Base-by-base conservation (phyloP, 2,888 invertebrate genomes). In the Neuroscelio doddi region DNA sequence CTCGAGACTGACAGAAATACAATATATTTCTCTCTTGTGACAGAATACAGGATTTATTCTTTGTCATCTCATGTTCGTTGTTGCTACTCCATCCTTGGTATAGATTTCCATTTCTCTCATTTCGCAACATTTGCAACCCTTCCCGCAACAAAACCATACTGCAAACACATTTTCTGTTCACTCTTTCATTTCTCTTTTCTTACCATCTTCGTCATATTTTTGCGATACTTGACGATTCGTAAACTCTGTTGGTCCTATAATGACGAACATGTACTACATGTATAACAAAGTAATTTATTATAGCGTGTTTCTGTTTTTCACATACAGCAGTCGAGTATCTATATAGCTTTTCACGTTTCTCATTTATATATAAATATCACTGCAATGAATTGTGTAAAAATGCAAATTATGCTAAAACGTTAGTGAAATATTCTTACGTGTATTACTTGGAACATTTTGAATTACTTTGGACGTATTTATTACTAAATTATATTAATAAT, bases 81-180 rank as follows among this genome's bases (percentile, higher is more conserved):
- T 14, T 14, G 44, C 50, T 30, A 26, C 51, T 32, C 51, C 42
- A 41, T 44, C 24, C 29, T 32, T 36, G 17, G 44, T 57, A 63
- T 57, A 57, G 63, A 62, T 62, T 59, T 59, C 52, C 46, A 62
- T 62, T 62, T 61, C 50, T 29, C 50, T 62, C 55, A 46, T 56
- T 62, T 55, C 39, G 29, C 39, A 24, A 62, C 45, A 39, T 42
- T 49, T 38, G 55, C 42, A 62, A 55, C 55, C 62, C 55, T 62
- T 62, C 53, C 38, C 17, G 27, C 10, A 21, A 41, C 46, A 27
- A 42, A 47, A 49, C 61, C 42, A 61, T 61, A 55, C 42, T 10
- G 17, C 41, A 29, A 15, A 34, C 42, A 52, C 34, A 52, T 59
- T 46, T 59, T 52, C 32, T 24, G 16, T 9, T 38, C 45, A 5